Base-by-base conservation (phyloP, 2,113 vertebrate genomes). In the Cochlearius cochlearius region DNA sequence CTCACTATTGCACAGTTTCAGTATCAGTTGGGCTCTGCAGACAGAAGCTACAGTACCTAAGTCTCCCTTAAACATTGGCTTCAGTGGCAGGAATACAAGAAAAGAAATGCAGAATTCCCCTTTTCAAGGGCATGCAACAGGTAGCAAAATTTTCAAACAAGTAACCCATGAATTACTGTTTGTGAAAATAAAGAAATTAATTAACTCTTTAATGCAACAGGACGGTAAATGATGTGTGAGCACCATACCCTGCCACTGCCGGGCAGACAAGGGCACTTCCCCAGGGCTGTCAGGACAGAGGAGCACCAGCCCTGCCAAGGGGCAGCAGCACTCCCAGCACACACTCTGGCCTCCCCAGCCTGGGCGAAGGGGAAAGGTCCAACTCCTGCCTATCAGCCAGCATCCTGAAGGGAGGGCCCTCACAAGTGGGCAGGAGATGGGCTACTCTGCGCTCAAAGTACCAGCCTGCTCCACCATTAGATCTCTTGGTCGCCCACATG, bases 351-450 rank as follows among this genome's bases (percentile, higher is more conserved):
- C 43, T 49, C 26, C n/a, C 22, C 74, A 71, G 79, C 32, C 62
- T n/a, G 3, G 0, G 10, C 0, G 0, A 52, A 66, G 10, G 32
- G 38, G 13, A 64, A 52, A n/a, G 34, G 29, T 6, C 10, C 30
- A 7, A 52, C 43, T 86, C 69, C 29, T 32, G 49, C 21, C 47
- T 20, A 4, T 30, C 11, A 80, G 36, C 36, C 41, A 50, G 73
- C 9, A 12, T 41, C 22, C 20, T 58, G 34, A 39, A 32, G n/a
- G 45, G 36, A 11, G 11, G 5, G 7, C 5, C 43, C 56, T 52
- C 8, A 3, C 27, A 39, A n/a, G 18, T 4, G 11, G 38, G 56
- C 36, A 64, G 62, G 15, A 75, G 38, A n/a, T 36, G 30, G 58
- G 30, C 69, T 86, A 58, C 75, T 58, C 63, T 18, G 22, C 17